Base-by-base conservation (phyloP, 2,113 vertebrate genomes). In the Galeopterus variegatus region DNA sequence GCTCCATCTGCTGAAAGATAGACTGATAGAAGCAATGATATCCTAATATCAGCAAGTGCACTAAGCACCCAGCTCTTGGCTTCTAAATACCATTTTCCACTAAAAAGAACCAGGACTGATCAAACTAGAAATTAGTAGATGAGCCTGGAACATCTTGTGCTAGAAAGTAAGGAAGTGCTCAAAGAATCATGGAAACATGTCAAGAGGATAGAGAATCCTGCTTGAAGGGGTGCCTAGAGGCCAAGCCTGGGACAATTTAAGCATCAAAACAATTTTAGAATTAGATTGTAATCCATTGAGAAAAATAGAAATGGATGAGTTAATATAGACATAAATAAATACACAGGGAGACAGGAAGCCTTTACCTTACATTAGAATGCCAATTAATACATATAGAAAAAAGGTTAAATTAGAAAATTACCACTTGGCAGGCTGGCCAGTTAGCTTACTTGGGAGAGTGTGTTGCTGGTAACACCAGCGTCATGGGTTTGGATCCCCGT, bases 71-170 rank as follows among this genome's bases (percentile, higher is more conserved):
- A 88, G 14, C 62, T 88, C 77, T 95, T 94, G 58, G 48, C 23
- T 95, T 93, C 93, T 90, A 79, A 84, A 94, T 76, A 77, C 36
- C 67, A 95, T 87, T 94, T 90, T 92, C 50, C 50, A 88, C 31
- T 94, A 54, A 41, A 90, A 88, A 88, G 24, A 72, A 67, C 33
- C 45, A 86, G 17, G 11, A 73, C 28, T 36, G 14, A 75, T 75
- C 19, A 93, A 50, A 45, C 50, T 93, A 72, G 21, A 87, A 77
- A 77, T 85, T 72, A 54, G 24, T 54, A 92, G 28, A 56, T 58
- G 41, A 91, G 7, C 64, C 62, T 58, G 23, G 50, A 73, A 69
- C 41, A 65, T 75, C 67, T 87, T 77, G 50, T 45, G 6, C 31
- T 95, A n/a, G 77, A 56, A 81, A 96, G 52, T 83, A 65, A 80